Evolutionary conservation across 2,888 invertebrate genomes (phyloP).

Genomic region (Nebria brevicollis): DNA sequence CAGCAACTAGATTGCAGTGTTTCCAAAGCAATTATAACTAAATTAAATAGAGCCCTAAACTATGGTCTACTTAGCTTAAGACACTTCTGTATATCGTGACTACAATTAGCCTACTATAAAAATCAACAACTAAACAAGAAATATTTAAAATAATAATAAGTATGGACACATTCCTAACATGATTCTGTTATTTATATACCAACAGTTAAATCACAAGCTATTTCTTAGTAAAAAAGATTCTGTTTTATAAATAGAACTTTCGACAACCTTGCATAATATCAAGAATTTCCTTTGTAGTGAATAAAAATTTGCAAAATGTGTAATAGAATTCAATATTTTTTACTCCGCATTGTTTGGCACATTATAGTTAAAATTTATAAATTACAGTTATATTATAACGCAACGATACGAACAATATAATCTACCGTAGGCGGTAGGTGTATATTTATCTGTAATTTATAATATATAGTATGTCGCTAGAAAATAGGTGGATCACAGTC

Average conservation of each 20-base stretch:
- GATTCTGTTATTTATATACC: neutral
- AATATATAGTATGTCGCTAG: no score
- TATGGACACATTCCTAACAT: neutral
- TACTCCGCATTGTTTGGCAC: neutral
- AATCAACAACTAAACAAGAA: neutral
- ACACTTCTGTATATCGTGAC: neutral
- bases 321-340: neutral
- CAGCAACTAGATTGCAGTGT: no score
- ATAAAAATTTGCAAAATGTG: neutral
- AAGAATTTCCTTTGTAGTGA: neutral
- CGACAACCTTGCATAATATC: neutral
- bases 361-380: neutral
- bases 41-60: no score
- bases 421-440: no score
- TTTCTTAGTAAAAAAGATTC: neutral
- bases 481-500: no score
- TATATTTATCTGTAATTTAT: no score
- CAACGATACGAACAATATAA: no score
- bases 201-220: neutral
- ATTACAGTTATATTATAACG: no score
- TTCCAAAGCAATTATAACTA: no score
- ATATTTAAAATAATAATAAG: neutral
- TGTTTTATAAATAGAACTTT: neutral
- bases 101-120: neutral
- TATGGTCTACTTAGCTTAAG: neutral